These are phyloP conservation scores for Syngnathoides biaculeatus DNA, from an alignment of 2,113 vertebrate species.

Conservation along the genomic window DNA sequence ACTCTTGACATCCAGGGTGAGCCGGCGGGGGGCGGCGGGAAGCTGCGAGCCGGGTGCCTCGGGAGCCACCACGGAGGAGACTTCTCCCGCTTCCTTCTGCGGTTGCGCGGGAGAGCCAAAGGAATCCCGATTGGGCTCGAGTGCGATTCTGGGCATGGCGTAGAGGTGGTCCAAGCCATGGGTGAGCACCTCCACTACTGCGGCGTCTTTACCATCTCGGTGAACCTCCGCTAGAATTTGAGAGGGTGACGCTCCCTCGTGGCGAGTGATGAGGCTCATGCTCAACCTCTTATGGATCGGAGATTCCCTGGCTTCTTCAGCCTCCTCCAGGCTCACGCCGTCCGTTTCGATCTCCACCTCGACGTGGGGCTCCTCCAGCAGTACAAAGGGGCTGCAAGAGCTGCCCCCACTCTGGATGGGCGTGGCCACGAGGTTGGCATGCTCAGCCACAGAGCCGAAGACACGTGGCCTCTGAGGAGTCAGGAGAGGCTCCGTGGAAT, in stretches of 20 bases:
- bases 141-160: constrained; percentile 24
- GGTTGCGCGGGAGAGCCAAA: neutral
- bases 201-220: constrained; percentile 18
- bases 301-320: constrained; percentile 62
- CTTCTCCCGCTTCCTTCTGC: neutral
- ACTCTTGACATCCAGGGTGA: constrained; percentile 65
- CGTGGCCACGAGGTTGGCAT: constrained; percentile 19
- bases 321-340: constrained; percentile 61
- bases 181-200: neutral
- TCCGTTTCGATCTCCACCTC: constrained; percentile 49
- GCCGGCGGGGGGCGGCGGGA: constrained; percentile 46
- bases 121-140: neutral
- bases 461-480: constrained; percentile 2
- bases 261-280: constrained; percentile 70
- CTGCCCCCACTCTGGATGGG: neutral
- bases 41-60: constrained; percentile 3
- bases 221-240: constrained; percentile 56
- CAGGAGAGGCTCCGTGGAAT: constrained; percentile 57
- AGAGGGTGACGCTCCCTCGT: constrained; percentile 56
- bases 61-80: neutral
- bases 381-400: constrained; percentile 48
- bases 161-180: constrained; percentile 38
- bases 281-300: constrained; percentile 69
- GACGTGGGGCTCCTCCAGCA: constrained; percentile 40
- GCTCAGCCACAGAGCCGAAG: constrained; percentile 42